These are phyloP conservation scores for Glomeris marginata DNA, from an alignment of 2,888 invertebrate species.

Conservation along the genomic window DNA sequence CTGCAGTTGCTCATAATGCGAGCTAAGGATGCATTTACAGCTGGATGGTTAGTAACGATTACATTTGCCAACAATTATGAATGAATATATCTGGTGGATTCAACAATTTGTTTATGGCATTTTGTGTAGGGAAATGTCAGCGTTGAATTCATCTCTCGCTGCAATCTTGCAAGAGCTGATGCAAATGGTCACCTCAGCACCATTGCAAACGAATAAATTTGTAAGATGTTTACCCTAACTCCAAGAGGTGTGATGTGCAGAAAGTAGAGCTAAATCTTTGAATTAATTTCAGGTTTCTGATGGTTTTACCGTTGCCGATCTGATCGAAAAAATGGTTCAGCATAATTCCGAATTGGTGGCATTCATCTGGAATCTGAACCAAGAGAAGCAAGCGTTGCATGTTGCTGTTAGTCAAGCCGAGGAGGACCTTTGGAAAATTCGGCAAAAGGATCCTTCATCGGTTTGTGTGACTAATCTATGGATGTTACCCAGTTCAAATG, in stretches of 20 bases:
- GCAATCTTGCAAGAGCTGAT: background rate
- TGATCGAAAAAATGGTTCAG: constrained; percentile 21
- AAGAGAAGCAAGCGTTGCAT: constrained; percentile 25
- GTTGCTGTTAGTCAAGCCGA: constrained; percentile 21
- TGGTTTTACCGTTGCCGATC: constrained; percentile 2
- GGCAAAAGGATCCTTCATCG: constrained; percentile 18
- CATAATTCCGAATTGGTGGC: constrained; percentile 25
- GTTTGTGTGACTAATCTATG: background rate
- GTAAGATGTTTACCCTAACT: no score
- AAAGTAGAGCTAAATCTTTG: no score
- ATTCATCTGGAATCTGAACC: constrained; percentile 22
- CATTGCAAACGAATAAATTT: background rate
- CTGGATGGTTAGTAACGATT: background rate
- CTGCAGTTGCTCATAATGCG: constrained; percentile 2
- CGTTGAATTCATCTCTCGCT: no score
- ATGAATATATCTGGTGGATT: no score
- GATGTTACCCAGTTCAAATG: background rate
- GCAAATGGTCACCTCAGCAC: no score
- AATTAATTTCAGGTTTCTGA: background rate
- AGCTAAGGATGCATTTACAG: background rate
- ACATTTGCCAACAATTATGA: no score
- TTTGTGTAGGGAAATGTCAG: no score
- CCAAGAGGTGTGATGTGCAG: no score
- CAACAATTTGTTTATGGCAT: no score
- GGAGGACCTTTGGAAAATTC: constrained; percentile 21